These are phyloP conservation scores for Aporrectodea caliginosa DNA, from an alignment of 1,140 invertebrate species.

Conservation along the genomic window DNA sequence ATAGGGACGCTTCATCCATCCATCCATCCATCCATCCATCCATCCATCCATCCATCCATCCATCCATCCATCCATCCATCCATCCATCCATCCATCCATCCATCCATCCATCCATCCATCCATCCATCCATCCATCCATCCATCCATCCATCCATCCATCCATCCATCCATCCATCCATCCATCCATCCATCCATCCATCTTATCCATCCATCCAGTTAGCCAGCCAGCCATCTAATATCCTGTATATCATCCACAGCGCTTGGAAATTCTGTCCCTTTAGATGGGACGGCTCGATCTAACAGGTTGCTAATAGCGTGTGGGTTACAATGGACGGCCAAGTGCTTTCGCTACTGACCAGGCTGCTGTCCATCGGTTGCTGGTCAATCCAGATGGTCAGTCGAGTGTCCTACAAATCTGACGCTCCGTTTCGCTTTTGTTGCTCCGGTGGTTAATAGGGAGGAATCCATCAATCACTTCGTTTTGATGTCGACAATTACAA, in stretches of 20 bases:
- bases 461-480: background rate
- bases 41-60: background rate
- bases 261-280: too few species aligned
- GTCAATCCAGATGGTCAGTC: background rate
- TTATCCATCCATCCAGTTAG: too few species aligned
- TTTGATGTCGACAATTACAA: background rate
- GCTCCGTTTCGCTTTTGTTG: background rate
- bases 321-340: too few species aligned
- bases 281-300: too few species aligned
- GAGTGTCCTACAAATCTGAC: background rate
- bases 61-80: background rate
- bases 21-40: background rate
- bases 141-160: background rate
- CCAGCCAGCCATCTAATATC: too few species aligned
- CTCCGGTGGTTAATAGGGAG: background rate
- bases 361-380: too few species aligned
- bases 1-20: background rate
- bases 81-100: background rate
- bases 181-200: background rate
- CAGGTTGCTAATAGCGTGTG: too few species aligned
- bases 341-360: too few species aligned
- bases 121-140: background rate
- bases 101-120: background rate
- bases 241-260: too few species aligned
- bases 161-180: background rate